Evolutionary conservation across 2,888 invertebrate genomes (phyloP).

Genomic region (Drosophila villosipedis): DNA sequence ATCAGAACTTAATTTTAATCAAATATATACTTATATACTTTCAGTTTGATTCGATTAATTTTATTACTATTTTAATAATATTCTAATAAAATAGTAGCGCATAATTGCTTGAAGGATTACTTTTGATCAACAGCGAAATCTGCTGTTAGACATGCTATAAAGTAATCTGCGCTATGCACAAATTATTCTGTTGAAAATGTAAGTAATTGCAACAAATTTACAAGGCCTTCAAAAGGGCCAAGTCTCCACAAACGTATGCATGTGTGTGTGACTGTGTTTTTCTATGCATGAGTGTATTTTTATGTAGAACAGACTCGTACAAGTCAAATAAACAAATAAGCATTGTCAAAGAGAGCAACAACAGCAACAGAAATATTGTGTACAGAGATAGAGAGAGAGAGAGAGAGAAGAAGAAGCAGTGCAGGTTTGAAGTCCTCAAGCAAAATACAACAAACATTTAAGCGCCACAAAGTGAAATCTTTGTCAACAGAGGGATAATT

Average conservation of each 20-base stretch:
- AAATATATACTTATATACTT: not conserved
- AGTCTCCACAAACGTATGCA: slow-evolving; percentile 12
- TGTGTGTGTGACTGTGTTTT: not conserved
- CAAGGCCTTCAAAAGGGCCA: slow-evolving; percentile 11
- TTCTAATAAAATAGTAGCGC: not conserved
- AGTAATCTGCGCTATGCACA: not conserved
- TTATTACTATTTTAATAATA: not conserved
- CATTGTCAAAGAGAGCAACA: slow-evolving; percentile 76
- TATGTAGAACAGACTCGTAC: slow-evolving; percentile 28
- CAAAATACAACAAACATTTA: slow-evolving; percentile 80
- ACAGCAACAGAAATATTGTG: slow-evolving; percentile 8
- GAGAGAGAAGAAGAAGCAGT: not conserved
- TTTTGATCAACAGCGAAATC: not conserved
- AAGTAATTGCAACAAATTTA: slow-evolving; percentile 19
- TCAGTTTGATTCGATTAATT: not conserved
- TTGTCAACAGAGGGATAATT: slow-evolving; percentile 82
- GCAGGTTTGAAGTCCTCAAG: slow-evolving; percentile 58
- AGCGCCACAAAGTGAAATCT: slow-evolving; percentile 83
- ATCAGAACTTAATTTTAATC: not conserved
- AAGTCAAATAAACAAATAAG: slow-evolving; percentile 76
- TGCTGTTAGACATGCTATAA: not conserved
- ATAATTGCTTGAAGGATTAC: not conserved
- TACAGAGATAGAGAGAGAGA: not conserved
- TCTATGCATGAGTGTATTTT: not conserved
- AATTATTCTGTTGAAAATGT: not conserved